Evolutionary conservation across 1,140 invertebrate genomes (phyloP), one percentile per base, ranked within the genome.

Genomic region (Ostrea denselamellosa): DNA sequence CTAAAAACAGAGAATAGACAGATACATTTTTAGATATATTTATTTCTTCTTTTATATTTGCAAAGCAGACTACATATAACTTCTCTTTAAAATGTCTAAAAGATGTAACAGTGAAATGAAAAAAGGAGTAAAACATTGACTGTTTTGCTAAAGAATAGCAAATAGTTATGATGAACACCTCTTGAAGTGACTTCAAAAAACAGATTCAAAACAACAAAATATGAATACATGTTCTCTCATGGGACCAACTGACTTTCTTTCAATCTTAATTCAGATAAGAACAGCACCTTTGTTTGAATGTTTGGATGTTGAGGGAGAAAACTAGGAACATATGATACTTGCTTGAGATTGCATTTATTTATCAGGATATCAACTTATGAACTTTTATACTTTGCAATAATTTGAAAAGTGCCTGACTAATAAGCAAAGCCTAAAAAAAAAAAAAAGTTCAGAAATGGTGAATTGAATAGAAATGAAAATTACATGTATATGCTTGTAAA

Each of bases 51-150:
- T 89, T 88, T 90, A 90, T 90, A 90, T 89, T 90, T 89, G 90
- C 88, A 87, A 90, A 90, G 90, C 90, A 90, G 90, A 90, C 90
- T 90, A 90, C 88, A 89, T 89, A 86, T 87, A 90, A 87, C 90
- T 88, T 85, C 85, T 86, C 87, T 84, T 88, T 86, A 87, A 89
- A 89, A 89, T 88, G 86, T 89, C 86, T 89, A 89, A 86, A 87
- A 85, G 83, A 85, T 54, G 28, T 85, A 85, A 85, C 83, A 85
- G 83, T 85, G 56, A 34, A 85, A 85, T 54, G 53, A 85, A 68
- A 85, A 52, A 83, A 53, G 19, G 52, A 54, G n/a, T 83, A 83
- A 83, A 83, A 83, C 53, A 83, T 83, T 83, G 82, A 83, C 82
- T 83, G 82, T 52, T 83, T 83, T 83, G 17, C 44, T 44, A 52